Evolutionary conservation across 2,113 vertebrate genomes (phyloP).

Genomic region (Myanophis thanlyinensis): DNA sequence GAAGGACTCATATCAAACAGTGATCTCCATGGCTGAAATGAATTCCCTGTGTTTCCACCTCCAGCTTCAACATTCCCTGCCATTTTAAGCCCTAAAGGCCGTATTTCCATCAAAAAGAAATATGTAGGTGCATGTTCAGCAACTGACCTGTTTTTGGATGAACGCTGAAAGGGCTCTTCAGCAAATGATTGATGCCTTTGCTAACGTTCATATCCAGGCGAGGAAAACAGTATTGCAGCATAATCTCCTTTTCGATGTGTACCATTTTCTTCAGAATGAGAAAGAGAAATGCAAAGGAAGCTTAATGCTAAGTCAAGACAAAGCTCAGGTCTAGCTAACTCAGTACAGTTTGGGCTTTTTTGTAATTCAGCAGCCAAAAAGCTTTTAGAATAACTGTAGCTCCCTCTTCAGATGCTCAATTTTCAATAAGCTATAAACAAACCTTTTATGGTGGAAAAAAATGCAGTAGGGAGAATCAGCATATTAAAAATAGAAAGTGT

Average conservation of each 20-base stretch:
- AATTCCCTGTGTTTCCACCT: neutral
- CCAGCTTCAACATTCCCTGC: neutral
- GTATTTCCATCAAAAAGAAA: neutral
- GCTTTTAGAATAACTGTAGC: neutral
- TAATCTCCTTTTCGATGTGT: slow-evolving; percentile 83
- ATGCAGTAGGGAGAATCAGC: neutral
- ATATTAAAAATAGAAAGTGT: neutral
- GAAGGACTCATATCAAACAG: neutral
- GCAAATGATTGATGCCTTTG: slow-evolving; percentile 90
- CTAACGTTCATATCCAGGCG: slow-evolving; percentile 94
- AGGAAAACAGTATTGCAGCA: slow-evolving; percentile 96
- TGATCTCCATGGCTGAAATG: neutral
- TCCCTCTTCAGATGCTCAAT: neutral
- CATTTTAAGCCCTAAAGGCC: too few species aligned
- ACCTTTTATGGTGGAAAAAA: neutral
- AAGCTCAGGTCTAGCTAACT: neutral
- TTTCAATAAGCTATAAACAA: neutral
- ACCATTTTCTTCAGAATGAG: slow-evolving; percentile 31
- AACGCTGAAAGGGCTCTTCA: slow-evolving; percentile 97
- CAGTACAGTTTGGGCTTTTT: neutral
- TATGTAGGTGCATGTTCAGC: neutral
- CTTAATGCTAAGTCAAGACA: neutral
- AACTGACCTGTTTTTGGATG: slow-evolving; percentile 91
- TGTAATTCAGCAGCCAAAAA: neutral
- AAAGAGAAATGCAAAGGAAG: neutral